Percentiles rank a stretch among this genome's conserved stretches.
Evolutionary conservation across 1,140 invertebrate genomes (phyloP).

Genomic region (Acyrthosiphon pisum): DNA sequence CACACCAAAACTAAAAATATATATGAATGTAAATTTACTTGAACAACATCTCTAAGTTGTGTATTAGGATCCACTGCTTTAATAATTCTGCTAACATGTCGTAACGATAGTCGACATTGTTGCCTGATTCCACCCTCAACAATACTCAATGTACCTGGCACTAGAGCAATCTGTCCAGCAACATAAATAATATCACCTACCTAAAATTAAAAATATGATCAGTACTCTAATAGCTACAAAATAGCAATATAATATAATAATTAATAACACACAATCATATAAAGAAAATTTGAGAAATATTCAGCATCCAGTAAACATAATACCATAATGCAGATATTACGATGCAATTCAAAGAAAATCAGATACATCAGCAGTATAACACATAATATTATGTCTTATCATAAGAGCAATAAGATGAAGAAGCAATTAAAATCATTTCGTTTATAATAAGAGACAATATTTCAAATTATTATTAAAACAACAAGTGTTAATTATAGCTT

Average conservation of each 20-base stretch:
- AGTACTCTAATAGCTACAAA: neutral
- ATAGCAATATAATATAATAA: neutral
- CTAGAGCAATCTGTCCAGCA: conserved; percentile 89
- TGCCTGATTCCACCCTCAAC: conserved; percentile 75
- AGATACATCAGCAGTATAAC: neutral
- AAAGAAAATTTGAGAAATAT: neutral
- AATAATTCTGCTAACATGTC: conserved; percentile 81
- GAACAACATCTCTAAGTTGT: conserved; percentile 79
- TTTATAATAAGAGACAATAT: neutral
- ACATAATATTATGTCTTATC: neutral
- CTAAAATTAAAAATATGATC: conserved; percentile 63
- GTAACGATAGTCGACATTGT: conserved; percentile 81
- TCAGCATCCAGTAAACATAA: neutral
- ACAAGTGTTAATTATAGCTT: neutral
- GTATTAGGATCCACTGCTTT: conserved; percentile 78
- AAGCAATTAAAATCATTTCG: neutral
- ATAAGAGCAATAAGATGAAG: neutral
- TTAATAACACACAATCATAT: neutral
- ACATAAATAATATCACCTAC: conserved; percentile 83
- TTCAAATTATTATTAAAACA: neutral
- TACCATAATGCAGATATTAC: neutral
- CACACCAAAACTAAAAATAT: neutral
- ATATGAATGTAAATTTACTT: conserved; percentile 63
- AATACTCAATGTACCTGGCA: conserved; percentile 83
- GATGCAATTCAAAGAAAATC: neutral